Evolutionary conservation across 1,140 invertebrate species (phyloP).

Genomic region (Drosophila azteca): DNA sequence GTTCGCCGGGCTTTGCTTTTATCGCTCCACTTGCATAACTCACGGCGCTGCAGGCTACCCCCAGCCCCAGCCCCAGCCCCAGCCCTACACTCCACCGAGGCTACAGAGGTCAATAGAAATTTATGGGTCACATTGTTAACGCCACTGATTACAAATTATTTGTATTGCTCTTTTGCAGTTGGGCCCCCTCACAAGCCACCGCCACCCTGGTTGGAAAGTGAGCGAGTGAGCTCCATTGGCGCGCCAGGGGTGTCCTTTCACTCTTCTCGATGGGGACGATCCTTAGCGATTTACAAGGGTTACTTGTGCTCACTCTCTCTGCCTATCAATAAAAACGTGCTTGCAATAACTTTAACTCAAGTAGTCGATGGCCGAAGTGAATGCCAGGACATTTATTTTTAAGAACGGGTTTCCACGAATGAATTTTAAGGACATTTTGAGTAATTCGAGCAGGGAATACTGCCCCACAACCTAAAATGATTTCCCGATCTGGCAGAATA

Average conservation of each 20-base stretch:
- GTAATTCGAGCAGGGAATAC: no score
- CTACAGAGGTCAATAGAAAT: conserved; percentile 75
- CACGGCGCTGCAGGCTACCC: conserved; percentile 52
- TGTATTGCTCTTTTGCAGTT: conserved; percentile 32
- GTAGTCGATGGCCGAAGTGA: no score
- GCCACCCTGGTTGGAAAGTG: conserved; percentile 27
- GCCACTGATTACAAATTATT: conserved; percentile 80
- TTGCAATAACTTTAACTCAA: no score
- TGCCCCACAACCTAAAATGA: no score
- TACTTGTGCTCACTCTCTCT: no score
- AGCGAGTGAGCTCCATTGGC: not conserved
- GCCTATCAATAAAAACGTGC: no score
- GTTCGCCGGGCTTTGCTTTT: conserved; percentile 77
- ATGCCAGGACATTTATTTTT: no score
- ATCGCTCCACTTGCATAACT: conserved; percentile 80
- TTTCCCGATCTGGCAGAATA: no score
- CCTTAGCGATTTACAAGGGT: no score
- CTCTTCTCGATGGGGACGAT: not conserved
- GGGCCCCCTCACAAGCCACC: not conserved
- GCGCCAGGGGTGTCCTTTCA: conserved; percentile 3
- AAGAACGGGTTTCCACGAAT: no score
- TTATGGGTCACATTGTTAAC: conserved; percentile 74
- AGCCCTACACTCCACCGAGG: conserved; percentile 33
- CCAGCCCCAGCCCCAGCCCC: not conserved
- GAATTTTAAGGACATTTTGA: no score